Conservation (phyloP, 2,113 vertebrate genomes). For the Coptodon bakossiorum region DNA sequence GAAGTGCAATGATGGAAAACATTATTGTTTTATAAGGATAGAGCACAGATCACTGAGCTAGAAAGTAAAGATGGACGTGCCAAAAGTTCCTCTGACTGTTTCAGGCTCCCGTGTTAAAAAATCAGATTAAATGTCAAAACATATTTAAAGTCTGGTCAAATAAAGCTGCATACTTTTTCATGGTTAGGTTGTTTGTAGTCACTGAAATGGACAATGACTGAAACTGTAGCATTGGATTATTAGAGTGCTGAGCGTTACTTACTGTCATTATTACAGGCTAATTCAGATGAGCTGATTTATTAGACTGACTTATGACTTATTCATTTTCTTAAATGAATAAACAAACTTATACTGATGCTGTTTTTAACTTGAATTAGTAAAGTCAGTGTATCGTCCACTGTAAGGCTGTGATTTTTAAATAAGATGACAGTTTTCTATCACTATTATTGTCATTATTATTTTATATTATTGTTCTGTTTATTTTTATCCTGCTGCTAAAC, state of each 20-base stretch:
- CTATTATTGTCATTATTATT: background rate
- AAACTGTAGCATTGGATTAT: background rate
- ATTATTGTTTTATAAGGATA: background rate
- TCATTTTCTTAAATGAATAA: background rate
- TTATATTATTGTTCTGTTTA: background rate
- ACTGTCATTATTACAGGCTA: background rate
- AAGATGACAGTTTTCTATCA: background rate
- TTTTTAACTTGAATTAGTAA: background rate
- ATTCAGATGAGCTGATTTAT: background rate
- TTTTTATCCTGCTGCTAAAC: background rate
- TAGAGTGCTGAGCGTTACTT: too few relatives aligned
- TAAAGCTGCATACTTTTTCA: background rate
- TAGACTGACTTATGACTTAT: background rate
- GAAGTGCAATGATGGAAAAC: background rate
- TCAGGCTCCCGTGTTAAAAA: background rate
- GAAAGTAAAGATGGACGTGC: background rate
- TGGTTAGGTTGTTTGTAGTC: background rate
- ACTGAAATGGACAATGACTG: background rate
- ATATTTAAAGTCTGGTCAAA: background rate
- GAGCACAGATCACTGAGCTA: background rate
- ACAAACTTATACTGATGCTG: background rate
- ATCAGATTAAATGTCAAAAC: background rate
- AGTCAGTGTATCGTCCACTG: background rate
- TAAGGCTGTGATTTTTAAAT: background rate
- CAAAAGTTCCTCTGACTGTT: background rate